Base-by-base conservation (phyloP, 2,888 invertebrate species). In the Salticus scenicus region DNA sequence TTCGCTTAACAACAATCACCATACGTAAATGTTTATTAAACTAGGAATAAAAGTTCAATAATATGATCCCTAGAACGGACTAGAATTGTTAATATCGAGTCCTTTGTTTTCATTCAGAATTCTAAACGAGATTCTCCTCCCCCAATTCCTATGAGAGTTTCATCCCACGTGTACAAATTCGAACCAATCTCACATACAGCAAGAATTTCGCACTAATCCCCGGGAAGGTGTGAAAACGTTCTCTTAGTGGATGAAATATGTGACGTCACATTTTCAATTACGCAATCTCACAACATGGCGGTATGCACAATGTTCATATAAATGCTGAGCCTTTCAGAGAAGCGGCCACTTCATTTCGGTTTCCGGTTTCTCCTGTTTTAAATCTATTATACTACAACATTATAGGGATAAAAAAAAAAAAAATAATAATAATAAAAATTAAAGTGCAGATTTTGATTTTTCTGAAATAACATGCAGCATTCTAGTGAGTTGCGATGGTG, bases 211-310 rank as follows among this genome's bases (percentile, higher is more conserved):
- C 47, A 20, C 42, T 83, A 77, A 83, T 83, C 83, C 79, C 76
- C 0, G 14, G 30, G 57, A 24, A 70, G 41, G 33, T 63, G 37
- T 14, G 20, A 81, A 82, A 63, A 12, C 31, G 70, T 20, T 10
- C 30, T 64, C 71, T 66, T 24, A 83, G 24, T 83, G 83, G 83
- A 42, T 64, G 33, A 37, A 27, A 28, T 24, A 4, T n/a, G 83
- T 83, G 83, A 83, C 83, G 83, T 83, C 83, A 83, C 66, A n/a
- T 14, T 31, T 27, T 31, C 51, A 67, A 70, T 76, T 67, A 47
- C 83, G 66, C 51, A 76, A 72, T 71, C 72, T 63, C 31, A 28
- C 24, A 24, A 57, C 83, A 27, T 74, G 10, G 28, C 71, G 64
- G 64, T 63, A 17, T 47, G 10, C 17, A 17, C 42, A 17, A 12